Base-by-base conservation (phyloP, 2,888 invertebrate species). In the Busseola fusca region DNA sequence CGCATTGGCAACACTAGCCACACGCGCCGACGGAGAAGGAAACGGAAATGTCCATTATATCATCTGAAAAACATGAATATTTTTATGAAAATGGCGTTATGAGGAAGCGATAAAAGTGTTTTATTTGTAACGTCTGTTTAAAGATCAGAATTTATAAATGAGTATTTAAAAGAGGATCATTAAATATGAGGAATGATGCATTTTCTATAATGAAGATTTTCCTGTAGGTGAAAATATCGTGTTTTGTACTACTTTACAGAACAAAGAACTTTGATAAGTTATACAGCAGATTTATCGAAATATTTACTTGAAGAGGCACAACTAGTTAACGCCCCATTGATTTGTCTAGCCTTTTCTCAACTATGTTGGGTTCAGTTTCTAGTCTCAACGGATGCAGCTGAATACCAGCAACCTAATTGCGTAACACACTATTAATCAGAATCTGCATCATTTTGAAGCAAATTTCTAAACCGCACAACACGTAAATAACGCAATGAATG, bases 41-140 rank as follows among this genome's bases (percentile, higher is more conserved):
- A 94, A 88, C 92, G 95, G 95, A 95, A 90, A 91, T 87, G 90
- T 89, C 91, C 88, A 91, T 93, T 95, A 93, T 92, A 92, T 93
- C 93, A 92, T 90, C 86, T 89, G 88, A 87, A 91, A 91, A 91
- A 92, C 91, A 91, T 85, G 91, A 90, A 87, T 86, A 83, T 85
- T 91, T 89, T 89, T 87, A 89, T 89, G 90, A 92, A 93, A 92
- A 91, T 89, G 83, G 85, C 85, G 87, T 91, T 91, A 89, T 88
- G 90, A 92, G 92, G 92, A 93, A 94, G 87, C 91, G 86, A 89
- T 94, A 93, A 94, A 94, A 87, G 87, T 85, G 80, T 85, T 85
- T 89, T 91, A 93, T 93, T 92, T 92, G 92, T 88, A 85, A 70
- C 74, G 37, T 74, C 65, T 75, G 68, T 73, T 72, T 76, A 85